Conservation (phyloP, 2,113 vertebrate species). For the Motacilla tschutschensis region DNA sequence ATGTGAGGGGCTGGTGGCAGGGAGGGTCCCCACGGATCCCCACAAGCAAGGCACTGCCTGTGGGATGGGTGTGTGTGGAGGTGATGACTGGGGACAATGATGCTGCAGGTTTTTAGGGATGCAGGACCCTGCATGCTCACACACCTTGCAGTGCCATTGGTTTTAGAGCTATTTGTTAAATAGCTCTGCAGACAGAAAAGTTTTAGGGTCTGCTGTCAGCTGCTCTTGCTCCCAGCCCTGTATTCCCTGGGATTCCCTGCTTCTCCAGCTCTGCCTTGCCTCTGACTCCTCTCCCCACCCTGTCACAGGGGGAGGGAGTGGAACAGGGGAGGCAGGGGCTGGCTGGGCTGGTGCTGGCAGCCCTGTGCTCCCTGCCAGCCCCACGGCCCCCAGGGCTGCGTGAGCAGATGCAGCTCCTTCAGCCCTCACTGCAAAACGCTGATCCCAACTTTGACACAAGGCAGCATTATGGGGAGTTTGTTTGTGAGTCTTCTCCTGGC, state of each 20-base stretch:
- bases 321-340: background rate
- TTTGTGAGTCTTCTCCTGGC: slow-evolving; percentile 38
- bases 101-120: background rate
- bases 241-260: background rate
- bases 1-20: background rate
- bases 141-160: background rate
- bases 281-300: background rate
- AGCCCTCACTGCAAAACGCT: background rate
- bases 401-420: slow-evolving; percentile 34
- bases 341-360: background rate
- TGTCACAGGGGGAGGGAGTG: accelerated
- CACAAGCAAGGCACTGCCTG: accelerated
- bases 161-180: background rate
- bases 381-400: background rate
- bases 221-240: background rate
- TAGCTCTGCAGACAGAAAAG: accelerated
- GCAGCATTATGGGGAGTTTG: background rate
- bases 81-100: too few relatives aligned
- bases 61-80: background rate
- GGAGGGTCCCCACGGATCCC: background rate
- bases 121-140: background rate
- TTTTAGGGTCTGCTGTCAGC: background rate
- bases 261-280: background rate
- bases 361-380: background rate
- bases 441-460: background rate